Percentiles rank a stretch among this genome's conserved stretches.
Conservation (phyloP, 1,140 invertebrate species). For the Elymnias hypermnestra region DNA sequence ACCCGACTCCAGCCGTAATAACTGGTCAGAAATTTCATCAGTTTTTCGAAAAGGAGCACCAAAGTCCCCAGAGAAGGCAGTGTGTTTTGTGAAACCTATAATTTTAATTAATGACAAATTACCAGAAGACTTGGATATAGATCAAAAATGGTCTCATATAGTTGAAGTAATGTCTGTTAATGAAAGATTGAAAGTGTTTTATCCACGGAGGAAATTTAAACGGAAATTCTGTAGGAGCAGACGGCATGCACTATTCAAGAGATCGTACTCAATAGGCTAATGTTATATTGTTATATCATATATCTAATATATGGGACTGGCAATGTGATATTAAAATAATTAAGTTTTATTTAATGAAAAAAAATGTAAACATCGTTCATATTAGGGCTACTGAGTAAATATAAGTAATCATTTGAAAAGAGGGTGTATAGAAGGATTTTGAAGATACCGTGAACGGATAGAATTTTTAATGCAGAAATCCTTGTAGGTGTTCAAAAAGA, state of each 20-base stretch:
- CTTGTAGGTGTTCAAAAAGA: no score
- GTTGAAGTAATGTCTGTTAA: conserved; percentile 42
- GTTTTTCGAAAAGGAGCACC: conserved; percentile 32
- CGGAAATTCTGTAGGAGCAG: conserved; percentile 56
- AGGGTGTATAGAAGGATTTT: no score
- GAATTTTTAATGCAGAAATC: no score
- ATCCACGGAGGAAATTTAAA: conserved; percentile 43
- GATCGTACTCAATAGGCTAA: conserved; percentile 59
- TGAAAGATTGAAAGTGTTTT: conserved; percentile 53
- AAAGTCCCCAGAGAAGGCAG: conserved; percentile 27
- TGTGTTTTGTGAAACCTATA: conserved; percentile 49
- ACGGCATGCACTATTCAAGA: conserved; percentile 50
- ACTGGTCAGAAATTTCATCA: conserved; percentile 34
- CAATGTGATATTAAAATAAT: neutral
- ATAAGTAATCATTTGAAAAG: no score
- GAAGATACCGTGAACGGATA: no score
- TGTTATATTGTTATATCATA: neutral
- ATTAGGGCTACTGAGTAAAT: no score
- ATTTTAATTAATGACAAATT: conserved; percentile 59
- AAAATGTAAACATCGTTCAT: no score
- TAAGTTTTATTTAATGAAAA: neutral
- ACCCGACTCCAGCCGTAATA: conserved; percentile 28
- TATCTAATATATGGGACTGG: neutral
- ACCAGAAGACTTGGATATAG: conserved; percentile 52
- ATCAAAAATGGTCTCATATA: conserved; percentile 52